A percentile compares a stretch with the other conserved stretches of the same genome.
phyloP scores from a whole-genome alignment of 2,113 vertebrate genomes.

The Syngnathus scovelli region DNA sequence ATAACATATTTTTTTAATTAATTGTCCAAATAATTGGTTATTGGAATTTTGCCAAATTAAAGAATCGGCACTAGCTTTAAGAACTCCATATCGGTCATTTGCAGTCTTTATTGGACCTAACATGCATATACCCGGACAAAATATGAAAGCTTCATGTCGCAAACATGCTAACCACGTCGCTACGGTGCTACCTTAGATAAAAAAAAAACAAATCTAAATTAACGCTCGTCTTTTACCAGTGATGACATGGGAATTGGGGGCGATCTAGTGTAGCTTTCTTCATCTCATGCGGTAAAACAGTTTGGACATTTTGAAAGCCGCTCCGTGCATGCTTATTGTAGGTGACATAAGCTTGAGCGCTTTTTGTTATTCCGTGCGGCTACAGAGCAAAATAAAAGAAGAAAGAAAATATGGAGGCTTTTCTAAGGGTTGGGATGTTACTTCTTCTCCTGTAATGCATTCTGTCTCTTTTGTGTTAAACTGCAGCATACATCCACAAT shows the following conservation, averaged over 20 bases:
- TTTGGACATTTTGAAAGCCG: slow-evolving; percentile 48
- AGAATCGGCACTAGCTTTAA: too few relatives aligned
- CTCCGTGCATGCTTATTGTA: slow-evolving; percentile 11
- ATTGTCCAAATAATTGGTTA: too few relatives aligned
- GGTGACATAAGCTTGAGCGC: slow-evolving; percentile 27
- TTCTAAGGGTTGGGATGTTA: slow-evolving; percentile 21
- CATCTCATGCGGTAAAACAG: slow-evolving; percentile 46
- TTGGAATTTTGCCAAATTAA: too few relatives aligned
- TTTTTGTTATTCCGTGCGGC: slow-evolving; percentile 27
- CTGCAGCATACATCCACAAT: slow-evolving; percentile 21
- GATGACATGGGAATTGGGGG: slow-evolving; percentile 41
- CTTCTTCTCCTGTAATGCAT: neutral
- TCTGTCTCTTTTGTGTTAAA: slow-evolving; percentile 17
- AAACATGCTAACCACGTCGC: neutral
- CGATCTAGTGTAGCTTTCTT: slow-evolving; percentile 40
- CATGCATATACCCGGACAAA: neutral
- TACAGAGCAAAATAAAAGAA: neutral
- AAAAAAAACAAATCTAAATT: slow-evolving; percentile 16
- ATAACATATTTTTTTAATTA: too few relatives aligned
- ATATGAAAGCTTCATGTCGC: neutral
- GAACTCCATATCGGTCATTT: too few relatives aligned
- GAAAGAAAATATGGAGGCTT: slow-evolving; percentile 17
- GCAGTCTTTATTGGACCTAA: too few relatives aligned
- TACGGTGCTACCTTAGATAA: neutral
- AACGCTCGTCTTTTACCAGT: slow-evolving; percentile 35